Percentiles rank a stretch among this genome's conserved stretches.
Conservation (phyloP, 2,888 invertebrate species). For the Mantis religiosa region DNA sequence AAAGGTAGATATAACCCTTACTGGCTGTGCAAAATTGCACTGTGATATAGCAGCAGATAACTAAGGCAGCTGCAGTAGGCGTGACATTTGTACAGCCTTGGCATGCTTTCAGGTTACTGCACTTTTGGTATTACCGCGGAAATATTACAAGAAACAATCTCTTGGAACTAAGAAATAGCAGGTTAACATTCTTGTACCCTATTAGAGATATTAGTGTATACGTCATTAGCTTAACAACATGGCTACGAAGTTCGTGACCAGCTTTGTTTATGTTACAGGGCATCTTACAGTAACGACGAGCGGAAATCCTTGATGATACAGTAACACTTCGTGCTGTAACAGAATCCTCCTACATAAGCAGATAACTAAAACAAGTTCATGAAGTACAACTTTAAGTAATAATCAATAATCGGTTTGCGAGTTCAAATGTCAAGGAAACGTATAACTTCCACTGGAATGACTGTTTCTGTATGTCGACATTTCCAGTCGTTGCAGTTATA, state of each 20-base stretch:
- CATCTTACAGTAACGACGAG: too few relatives aligned
- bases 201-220: background rate
- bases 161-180: background rate
- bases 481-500: too few relatives aligned
- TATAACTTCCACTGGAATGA: too few relatives aligned
- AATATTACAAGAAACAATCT: background rate
- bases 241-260: background rate
- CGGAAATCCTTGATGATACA: too few relatives aligned
- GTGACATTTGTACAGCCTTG: background rate
- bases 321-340: too few relatives aligned
- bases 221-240: background rate
- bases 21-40: background rate
- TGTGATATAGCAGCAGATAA: background rate
- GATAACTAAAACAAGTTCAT: too few relatives aligned
- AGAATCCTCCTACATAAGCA: too few relatives aligned
- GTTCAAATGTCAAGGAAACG: too few relatives aligned
- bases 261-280: too few relatives aligned
- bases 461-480: too few relatives aligned
- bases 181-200: background rate
- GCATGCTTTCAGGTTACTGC: background rate
- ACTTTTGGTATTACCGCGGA: background rate
- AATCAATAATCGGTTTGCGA: too few relatives aligned
- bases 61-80: background rate
- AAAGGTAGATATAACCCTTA: background rate
- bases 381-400: too few relatives aligned